Evolutionary conservation across 2,113 vertebrate genomes (phyloP).

Genomic region (Chlamydotis undulata): DNA sequence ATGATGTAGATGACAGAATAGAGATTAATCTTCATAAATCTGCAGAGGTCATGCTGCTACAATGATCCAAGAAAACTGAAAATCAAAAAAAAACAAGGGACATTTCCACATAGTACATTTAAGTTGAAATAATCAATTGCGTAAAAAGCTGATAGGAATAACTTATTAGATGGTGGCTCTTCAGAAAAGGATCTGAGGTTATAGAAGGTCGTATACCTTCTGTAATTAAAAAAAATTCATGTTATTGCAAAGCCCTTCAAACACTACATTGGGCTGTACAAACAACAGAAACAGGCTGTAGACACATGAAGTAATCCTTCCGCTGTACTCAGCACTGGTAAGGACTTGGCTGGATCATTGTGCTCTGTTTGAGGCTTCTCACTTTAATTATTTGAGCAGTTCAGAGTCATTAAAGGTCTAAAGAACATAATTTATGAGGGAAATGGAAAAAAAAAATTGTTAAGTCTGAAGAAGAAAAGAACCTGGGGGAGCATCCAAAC

Average conservation of each 20-base stretch:
- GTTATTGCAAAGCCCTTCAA: background rate
- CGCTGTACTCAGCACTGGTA: background rate
- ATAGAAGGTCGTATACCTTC: background rate
- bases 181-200: background rate
- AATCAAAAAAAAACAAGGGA: background rate
- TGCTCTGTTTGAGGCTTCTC: background rate
- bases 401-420: background rate
- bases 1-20: background rate
- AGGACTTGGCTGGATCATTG: background rate
- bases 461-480: background rate
- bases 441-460: background rate
- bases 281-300: background rate
- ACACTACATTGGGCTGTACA: background rate
- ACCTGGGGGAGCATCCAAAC: background rate
- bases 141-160: background rate
- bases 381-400: background rate
- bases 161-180: background rate
- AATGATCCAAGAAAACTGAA: background rate
- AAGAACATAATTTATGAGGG: background rate
- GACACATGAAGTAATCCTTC: background rate
- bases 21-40: background rate
- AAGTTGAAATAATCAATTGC: background rate
- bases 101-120: background rate
- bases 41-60: background rate
- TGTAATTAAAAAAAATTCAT: background rate